Percentiles rank a stretch among this genome's conserved stretches.
Evolutionary conservation across 2,888 invertebrate species (phyloP).

Genomic region (Drosophila kanekoi): DNA sequence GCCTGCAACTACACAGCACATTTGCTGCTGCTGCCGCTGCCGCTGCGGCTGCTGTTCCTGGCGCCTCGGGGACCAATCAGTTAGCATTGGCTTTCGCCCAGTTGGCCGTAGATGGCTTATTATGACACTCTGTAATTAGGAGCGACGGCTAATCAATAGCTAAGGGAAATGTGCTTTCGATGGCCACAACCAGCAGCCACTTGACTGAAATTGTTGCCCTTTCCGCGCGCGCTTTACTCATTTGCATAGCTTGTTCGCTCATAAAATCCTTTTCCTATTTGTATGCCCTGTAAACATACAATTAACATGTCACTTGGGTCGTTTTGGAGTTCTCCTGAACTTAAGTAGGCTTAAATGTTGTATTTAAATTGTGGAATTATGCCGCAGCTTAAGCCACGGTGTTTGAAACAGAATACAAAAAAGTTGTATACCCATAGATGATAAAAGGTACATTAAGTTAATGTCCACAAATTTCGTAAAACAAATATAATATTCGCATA

Average conservation of each 20-base stretch:
- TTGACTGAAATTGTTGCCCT: constrained; percentile 29
- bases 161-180: constrained; percentile 62
- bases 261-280: constrained; percentile 23
- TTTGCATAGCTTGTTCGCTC: constrained; percentile 43
- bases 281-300: neutral
- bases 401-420: too few relatives aligned
- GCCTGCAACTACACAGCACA: constrained; percentile 6
- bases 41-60: constrained; percentile 5
- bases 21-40: neutral
- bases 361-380: too few relatives aligned
- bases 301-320: neutral
- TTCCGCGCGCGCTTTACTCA: constrained; percentile 18
- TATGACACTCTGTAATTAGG: constrained; percentile 64
- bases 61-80: constrained; percentile 52
- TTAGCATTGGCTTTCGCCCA: constrained; percentile 25
- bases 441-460: too few relatives aligned
- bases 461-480: too few relatives aligned
- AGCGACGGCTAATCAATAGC: constrained; percentile 68
- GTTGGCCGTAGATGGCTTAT: constrained; percentile 51
- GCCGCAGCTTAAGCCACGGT: too few relatives aligned
- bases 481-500: too few relatives aligned
- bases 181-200: constrained; percentile 38
- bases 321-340: too few relatives aligned
- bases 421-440: too few relatives aligned
- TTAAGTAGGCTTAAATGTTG: too few relatives aligned